These are phyloP conservation scores for Varanus komodoensis DNA, from an alignment of 2,113 vertebrate species.

Conservation along the genomic window DNA sequence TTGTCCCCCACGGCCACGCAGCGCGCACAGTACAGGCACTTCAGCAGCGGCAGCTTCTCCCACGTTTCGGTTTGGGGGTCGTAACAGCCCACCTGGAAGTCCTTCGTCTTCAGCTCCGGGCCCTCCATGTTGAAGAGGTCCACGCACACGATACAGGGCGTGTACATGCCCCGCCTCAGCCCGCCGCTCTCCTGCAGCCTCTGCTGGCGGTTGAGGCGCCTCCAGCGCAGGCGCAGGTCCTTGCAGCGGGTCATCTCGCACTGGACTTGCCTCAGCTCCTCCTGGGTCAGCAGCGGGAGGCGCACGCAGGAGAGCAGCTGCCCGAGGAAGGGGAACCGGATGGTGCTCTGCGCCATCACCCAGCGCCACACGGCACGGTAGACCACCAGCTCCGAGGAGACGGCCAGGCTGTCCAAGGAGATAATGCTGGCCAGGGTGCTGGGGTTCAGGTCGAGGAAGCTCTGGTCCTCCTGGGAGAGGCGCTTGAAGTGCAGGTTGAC, in stretches of 20 bases:
- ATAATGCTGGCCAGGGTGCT: slow-evolving; percentile 82
- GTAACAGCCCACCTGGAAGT: slow-evolving; percentile 82
- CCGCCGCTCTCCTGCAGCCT: neutral
- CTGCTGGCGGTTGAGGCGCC: slow-evolving; percentile 66
- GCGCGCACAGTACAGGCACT: slow-evolving; percentile 79
- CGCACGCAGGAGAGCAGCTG: slow-evolving; percentile 78
- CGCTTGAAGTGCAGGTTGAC: slow-evolving; percentile 81
- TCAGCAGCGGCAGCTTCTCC: slow-evolving; percentile 81
- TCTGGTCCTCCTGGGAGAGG: slow-evolving; percentile 76
- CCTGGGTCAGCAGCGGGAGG: slow-evolving; percentile 78
- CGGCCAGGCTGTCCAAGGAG: slow-evolving; percentile 79
- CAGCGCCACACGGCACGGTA: slow-evolving; percentile 82
- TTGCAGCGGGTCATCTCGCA: slow-evolving; percentile 23
- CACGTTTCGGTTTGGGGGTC: slow-evolving; percentile 75
- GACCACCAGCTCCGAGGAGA: slow-evolving; percentile 81
- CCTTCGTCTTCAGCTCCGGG: slow-evolving; percentile 67
- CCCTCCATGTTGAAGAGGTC: slow-evolving; percentile 82
- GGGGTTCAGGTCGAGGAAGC: slow-evolving; percentile 82
- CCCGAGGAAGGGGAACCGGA: slow-evolving; percentile 78
- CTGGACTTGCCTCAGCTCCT: slow-evolving; percentile 71
- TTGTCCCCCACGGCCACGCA: slow-evolving; percentile 78
- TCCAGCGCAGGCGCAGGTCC: slow-evolving; percentile 74
- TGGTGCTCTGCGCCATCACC: slow-evolving; percentile 77
- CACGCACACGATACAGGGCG: slow-evolving; percentile 84
- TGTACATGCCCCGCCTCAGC: slow-evolving; percentile 84